Evolutionary conservation across 2,888 invertebrate species (phyloP).

Genomic region (Epistrophe grossulariae): DNA sequence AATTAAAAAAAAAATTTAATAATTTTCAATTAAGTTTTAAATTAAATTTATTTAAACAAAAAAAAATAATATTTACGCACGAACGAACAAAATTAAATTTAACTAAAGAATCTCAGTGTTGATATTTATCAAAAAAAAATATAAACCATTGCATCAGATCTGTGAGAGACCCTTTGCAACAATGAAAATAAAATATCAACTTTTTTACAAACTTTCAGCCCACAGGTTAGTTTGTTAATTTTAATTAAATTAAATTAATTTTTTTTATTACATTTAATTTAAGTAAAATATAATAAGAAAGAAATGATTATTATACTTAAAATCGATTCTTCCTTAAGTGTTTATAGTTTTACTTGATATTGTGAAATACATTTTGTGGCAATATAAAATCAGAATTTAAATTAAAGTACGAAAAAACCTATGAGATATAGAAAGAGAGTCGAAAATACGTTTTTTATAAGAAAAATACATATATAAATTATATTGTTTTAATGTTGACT

Average conservation of each 20-base stretch:
- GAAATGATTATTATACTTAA: conserved; percentile 41
- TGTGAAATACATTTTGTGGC: conserved; percentile 43
- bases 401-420: conserved; percentile 19
- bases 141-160: conserved; percentile 36
- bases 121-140: conserved; percentile 50
- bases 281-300: conserved; percentile 56
- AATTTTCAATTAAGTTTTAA: conserved; percentile 24
- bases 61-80: conserved; percentile 25
- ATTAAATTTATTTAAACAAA: conserved; percentile 8
- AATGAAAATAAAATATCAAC: conserved; percentile 67
- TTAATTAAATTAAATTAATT: conserved; percentile 37
- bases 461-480: conserved; percentile 76
- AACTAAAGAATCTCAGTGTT: conserved; percentile 60
- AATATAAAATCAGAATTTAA: conserved; percentile 23
- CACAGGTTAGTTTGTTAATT: conserved; percentile 81
- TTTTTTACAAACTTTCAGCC: conserved; percentile 79
- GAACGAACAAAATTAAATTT: conserved; percentile 51
- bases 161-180: conserved; percentile 78
- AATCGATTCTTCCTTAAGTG: conserved; percentile 50
- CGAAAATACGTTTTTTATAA: conserved; percentile 45
- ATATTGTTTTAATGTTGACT: conserved; percentile 83
- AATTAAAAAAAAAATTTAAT: conserved; percentile 23
- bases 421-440: conserved; percentile 32
- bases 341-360: conserved; percentile 74
- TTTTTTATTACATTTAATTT: conserved; percentile 49